Base-by-base conservation (phyloP, 2,888 invertebrate genomes). In the Branchellion lobata region DNA sequence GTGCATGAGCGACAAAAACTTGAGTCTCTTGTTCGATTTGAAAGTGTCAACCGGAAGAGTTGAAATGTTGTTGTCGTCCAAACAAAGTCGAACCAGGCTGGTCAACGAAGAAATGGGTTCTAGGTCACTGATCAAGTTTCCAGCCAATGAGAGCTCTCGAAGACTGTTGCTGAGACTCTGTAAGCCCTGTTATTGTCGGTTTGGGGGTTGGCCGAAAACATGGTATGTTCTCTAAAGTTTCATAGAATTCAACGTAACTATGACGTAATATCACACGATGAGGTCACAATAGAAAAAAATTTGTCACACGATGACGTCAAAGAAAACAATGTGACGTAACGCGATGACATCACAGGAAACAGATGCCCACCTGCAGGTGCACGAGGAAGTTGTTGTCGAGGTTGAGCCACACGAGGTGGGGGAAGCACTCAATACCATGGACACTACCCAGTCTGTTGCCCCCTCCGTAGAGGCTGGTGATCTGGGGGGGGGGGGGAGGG, bases 71-170 rank as follows among this genome's bases (percentile, higher is more conserved):
- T 88, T 88, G 81, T 86, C 83, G 1, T 85, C 84, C 1, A 87
- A 81, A 82, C 85, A 85, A 27, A 88, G 85, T 18, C 84, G 81
- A 74, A 83, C 81, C 27, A 88, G 83, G 72, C 84, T 84, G 21
- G 81, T 82, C 69, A 87, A 82, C 82, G 84, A 85, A 61, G 82
- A 77, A 5, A 87, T 71, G 21, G 86, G 85, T 34, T 86, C 86
- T 29, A 87, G 65, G 71, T 84, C 84, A 1, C 82, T 82, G 80
- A 87, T 84, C 79, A 86, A 86, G 84, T 87, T 87, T 81, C 86
- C 84, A 77, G 85, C 85, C 47, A 87, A 82, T 11, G 86, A 86
- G 2, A 88, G 84, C 81, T 88, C 88, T 79, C 86, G 85, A 47
- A 88, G 83, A 51, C 84, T 85, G 1, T 79, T 24, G 1, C 65